Percentiles rank a stretch among this genome's conserved stretches.
These are phyloP conservation scores for Leptinotarsa rubiginosa DNA, from an alignment of 2,888 invertebrate genomes.

Conservation along the genomic window DNA sequence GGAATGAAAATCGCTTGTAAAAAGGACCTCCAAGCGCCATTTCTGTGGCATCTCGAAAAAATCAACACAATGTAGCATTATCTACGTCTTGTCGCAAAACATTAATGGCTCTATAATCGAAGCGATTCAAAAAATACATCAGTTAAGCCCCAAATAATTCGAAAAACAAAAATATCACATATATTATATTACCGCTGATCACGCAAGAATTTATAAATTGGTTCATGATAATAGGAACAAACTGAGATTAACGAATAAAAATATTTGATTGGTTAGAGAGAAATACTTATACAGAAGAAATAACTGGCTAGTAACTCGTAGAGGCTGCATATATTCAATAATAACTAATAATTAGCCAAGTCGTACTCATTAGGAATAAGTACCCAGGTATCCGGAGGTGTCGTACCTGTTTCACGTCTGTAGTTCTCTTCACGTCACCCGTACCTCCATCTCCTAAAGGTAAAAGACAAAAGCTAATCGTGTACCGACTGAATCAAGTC, in stretches of 20 bases:
- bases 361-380: slow-evolving; percentile 12
- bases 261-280: background rate
- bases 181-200: background rate
- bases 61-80: too few species aligned
- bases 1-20: too few species aligned
- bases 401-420: slow-evolving; percentile 11
- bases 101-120: background rate
- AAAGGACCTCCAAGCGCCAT: too few species aligned
- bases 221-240: slow-evolving; percentile 1
- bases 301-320: slow-evolving; percentile 3
- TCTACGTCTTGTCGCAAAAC: too few species aligned
- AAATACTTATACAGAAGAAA: background rate
- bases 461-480: slow-evolving; percentile 44
- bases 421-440: slow-evolving; percentile 32
- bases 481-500: slow-evolving; percentile 45
- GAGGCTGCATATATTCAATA: background rate
- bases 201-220: slow-evolving; percentile 10
- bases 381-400: slow-evolving; percentile 18
- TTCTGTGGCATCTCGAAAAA: too few species aligned
- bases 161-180: background rate
- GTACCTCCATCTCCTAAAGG: slow-evolving; percentile 39
- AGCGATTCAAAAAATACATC: background rate
- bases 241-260: background rate
- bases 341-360: slow-evolving; percentile 15
- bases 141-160: background rate